These are phyloP conservation scores for Enteromius paludinosus DNA, from an alignment of 2,797 vertebrate genomes.

Conservation along the genomic window DNA sequence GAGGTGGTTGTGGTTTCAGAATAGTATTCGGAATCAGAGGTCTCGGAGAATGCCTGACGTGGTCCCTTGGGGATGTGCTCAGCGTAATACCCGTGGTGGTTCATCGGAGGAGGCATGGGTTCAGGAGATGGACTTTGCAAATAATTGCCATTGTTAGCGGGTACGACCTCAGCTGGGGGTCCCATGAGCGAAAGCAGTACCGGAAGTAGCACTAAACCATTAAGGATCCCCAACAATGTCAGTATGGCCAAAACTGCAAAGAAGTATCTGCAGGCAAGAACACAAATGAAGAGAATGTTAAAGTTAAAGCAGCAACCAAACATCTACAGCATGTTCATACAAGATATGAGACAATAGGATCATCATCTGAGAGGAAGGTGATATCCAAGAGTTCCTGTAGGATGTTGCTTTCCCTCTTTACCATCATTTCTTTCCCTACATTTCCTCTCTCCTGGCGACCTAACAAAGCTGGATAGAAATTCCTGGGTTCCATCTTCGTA, in stretches of 20 bases:
- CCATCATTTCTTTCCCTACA: slow-evolving; percentile 28
- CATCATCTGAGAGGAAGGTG: not conserved
- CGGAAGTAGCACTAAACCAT: slow-evolving; percentile 92
- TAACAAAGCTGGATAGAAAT: slow-evolving; percentile 60
- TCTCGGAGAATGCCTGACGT: slow-evolving; percentile 78
- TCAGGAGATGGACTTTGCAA: slow-evolving; percentile 78
- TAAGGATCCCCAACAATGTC: slow-evolving; percentile 92
- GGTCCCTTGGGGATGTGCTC: slow-evolving; percentile 67
- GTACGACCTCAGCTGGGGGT: slow-evolving; percentile 88
- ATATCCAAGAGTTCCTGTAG: not conserved
- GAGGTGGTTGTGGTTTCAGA: slow-evolving; percentile 80
- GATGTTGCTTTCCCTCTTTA: slow-evolving; percentile 20
- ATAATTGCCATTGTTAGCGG: slow-evolving; percentile 71
- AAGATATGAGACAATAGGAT: not conserved
- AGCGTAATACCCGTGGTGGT: slow-evolving; percentile 81
- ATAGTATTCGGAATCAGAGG: slow-evolving; percentile 84
- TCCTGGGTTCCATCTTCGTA: slow-evolving; percentile 58
- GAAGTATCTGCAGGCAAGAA: slow-evolving; percentile 86
- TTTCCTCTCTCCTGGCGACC: slow-evolving; percentile 54
- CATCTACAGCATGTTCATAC: slow-evolving; percentile 4
- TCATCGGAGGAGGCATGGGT: slow-evolving; percentile 76
- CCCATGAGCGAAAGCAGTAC: slow-evolving; percentile 93
- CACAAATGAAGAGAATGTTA: slow-evolving; percentile 30
- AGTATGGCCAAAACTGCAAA: slow-evolving; percentile 93
- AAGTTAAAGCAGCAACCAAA: slow-evolving; percentile 11